These are phyloP conservation scores for Spilarctia lutea DNA, from an alignment of 2,888 invertebrate genomes.

Conservation along the genomic window DNA sequence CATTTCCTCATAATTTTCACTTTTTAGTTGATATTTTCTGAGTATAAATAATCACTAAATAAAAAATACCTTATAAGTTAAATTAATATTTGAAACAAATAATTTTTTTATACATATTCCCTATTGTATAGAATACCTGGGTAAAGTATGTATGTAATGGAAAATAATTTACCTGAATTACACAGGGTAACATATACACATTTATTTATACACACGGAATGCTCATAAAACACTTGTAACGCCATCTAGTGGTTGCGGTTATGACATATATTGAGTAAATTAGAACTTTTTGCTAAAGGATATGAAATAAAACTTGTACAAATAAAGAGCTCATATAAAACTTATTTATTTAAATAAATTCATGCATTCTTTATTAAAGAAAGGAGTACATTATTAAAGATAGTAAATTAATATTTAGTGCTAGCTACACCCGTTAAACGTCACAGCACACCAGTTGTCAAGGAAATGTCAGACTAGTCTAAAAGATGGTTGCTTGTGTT, in stretches of 20 bases:
- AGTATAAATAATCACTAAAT: too few species aligned
- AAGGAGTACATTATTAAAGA: not conserved
- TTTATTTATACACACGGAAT: not conserved
- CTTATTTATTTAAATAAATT: not conserved
- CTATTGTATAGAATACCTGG: too few species aligned
- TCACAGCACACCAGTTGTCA: not conserved
- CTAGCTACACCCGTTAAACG: not conserved
- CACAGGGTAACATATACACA: too few species aligned
- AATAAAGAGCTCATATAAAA: not conserved
- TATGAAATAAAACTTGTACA: too few species aligned
- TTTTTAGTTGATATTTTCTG: too few species aligned
- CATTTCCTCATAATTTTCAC: too few species aligned
- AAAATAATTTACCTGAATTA: too few species aligned
- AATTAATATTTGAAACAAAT: too few species aligned
- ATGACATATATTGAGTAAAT: not conserved
- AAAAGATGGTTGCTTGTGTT: constrained; percentile 18
- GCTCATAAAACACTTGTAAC: not conserved
- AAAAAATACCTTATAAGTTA: too few species aligned
- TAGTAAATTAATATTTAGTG: not conserved
- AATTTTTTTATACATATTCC: too few species aligned
- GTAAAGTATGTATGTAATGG: too few species aligned
- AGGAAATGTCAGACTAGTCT: constrained; percentile 1
- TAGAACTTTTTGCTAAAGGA: not conserved
- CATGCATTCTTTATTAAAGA: not conserved
- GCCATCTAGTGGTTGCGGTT: not conserved